Conservation (phyloP, 2,888 invertebrate species). For the Creontiades dilutus region DNA sequence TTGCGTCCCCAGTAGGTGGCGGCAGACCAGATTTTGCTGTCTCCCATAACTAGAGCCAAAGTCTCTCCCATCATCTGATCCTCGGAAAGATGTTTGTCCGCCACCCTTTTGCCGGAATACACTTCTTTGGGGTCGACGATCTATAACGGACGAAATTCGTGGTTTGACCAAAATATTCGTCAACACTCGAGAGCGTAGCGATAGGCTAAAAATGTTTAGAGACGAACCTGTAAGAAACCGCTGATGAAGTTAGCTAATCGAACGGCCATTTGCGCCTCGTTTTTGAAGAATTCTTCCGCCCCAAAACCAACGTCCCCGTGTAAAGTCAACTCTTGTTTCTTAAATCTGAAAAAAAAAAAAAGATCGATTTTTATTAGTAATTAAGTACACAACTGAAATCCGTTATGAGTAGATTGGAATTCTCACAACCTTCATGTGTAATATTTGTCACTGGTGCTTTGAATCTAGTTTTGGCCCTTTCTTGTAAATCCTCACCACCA, state of each 20-base stretch:
- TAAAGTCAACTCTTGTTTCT: constrained; percentile 86
- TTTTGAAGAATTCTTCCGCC: constrained; percentile 92
- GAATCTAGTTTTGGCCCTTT: no score
- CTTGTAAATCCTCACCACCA: no score
- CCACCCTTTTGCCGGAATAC: constrained; percentile 92
- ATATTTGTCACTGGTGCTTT: no score
- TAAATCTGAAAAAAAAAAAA: constrained; percentile 80
- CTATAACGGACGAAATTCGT: constrained; percentile 78
- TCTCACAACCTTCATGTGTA: no score
- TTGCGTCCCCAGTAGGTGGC: constrained; percentile 95
- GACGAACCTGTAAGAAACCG: constrained; percentile 89
- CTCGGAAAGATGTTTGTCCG: constrained; percentile 92
- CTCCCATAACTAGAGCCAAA: constrained; percentile 92
- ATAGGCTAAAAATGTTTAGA: not conserved
- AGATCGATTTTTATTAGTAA: constrained; percentile 10
- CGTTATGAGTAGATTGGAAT: no score
- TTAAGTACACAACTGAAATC: not conserved
- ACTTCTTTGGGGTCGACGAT: constrained; percentile 93
- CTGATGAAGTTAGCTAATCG: constrained; percentile 97
- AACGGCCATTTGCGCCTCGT: constrained; percentile 98
- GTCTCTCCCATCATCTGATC: constrained; percentile 99
- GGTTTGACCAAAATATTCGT: constrained; percentile 5
- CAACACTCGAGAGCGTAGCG: not conserved
- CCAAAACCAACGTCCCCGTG: constrained; percentile 94
- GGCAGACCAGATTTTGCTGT: constrained; percentile 95